phyloP scores from a whole-genome alignment of 2,888 invertebrate genomes.

The Hoplodrina ambigua region DNA sequence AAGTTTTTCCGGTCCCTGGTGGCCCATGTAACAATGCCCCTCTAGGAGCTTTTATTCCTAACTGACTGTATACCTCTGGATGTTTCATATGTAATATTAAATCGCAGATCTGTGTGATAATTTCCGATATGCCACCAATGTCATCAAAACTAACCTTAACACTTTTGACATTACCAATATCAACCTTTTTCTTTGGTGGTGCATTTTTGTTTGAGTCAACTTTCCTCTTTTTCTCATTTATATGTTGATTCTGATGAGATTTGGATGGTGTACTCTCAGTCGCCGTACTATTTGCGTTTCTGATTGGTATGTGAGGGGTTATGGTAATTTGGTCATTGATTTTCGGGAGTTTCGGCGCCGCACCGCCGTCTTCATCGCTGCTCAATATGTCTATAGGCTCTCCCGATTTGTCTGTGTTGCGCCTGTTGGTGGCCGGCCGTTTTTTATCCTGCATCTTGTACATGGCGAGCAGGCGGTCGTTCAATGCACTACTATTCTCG shows the following conservation, averaged over 20 bases:
- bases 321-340: conserved; percentile 88
- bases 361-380: conserved; percentile 83
- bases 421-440: conserved; percentile 80
- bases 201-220: conserved; percentile 73
- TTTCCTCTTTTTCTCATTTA: conserved; percentile 83
- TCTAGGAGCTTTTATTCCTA: conserved; percentile 96
- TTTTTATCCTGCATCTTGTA: conserved; percentile 89
- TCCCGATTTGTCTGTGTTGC: conserved; percentile 82
- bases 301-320: conserved; percentile 83
- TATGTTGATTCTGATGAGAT: conserved; percentile 74
- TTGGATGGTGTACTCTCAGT: conserved; percentile 71
- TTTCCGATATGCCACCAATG: conserved; percentile 95
- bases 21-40: conserved; percentile 98
- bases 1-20: conserved; percentile 98
- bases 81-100: conserved; percentile 96
- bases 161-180: conserved; percentile 79
- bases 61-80: conserved; percentile 95
- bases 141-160: conserved; percentile 92
- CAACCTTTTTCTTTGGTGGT: conserved; percentile 78
- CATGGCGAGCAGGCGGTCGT: conserved; percentile 89
- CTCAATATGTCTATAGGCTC: conserved; percentile 87
- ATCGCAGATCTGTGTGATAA: conserved; percentile 93
- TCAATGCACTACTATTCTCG: conserved; percentile 94
- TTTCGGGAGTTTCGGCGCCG: conserved; percentile 87
- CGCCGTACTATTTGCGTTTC: conserved; percentile 74